Evolutionary conservation across 35 echinoderm and acorn worm species (phyloP), one percentile per base, ranked within the genome.

Genomic region (Apostichopus parvimensis): DNA sequence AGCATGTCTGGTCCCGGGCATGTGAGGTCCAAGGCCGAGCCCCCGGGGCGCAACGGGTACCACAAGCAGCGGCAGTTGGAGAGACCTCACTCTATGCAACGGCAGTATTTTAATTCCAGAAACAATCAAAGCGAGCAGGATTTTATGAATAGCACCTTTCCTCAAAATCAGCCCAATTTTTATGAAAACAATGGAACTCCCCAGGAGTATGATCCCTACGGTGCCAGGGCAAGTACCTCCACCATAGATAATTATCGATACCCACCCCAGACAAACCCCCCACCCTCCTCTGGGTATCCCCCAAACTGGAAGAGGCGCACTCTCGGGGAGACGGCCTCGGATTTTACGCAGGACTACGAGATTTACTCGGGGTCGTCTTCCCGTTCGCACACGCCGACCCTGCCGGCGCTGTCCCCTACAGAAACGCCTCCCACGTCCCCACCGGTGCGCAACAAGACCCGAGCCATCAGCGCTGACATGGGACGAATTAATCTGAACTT

Each of bases 351-450:
- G 56, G 92, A 95, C 79, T 93, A 95, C 62, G 87, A 93, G 78
- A 28, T 77, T 52, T 91, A 91, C 57, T 94, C 92, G 62, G 95
- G 83, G 52, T 83, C 92, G 52, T 96, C 95, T 1, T 95, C 97
- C 0, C 62, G 95, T 90, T 99, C 97, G 4, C 90, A 93, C 92
- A 99, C 97, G 0, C 97, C 97, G 3, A 84, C 91, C 4, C 80
- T 96, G 18, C 97, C 97, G 13, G 93, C 91, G 15, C 62, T 98
- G 17, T 96, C 97, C 12, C 97, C 97, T 5, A 92, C 88, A 34
- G 94, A 80, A 8, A 94, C 95, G 20, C 95, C 95, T 14, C 88
- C 93, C 6, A 75, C 68, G 6, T 89, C 97, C 4, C 87, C 92
- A 10, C 94, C 92, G 11, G 6, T 71, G 9, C 21, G 28, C 59